phyloP scores from a whole-genome alignment of 2,797 vertebrate species.

The Toxotes lorentzi region DNA sequence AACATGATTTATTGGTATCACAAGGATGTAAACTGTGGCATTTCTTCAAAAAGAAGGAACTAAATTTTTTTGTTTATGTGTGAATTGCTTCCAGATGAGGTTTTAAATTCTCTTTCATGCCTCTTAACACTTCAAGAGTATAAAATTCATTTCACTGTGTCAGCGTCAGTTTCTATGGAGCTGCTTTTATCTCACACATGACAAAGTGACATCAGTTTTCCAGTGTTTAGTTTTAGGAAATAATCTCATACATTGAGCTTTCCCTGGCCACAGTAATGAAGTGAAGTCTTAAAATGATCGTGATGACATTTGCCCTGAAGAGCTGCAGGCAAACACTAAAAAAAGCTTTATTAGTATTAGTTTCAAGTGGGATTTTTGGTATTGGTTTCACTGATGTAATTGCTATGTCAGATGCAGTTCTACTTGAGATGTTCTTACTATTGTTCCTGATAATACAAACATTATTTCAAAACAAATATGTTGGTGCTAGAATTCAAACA shows the following conservation, averaged over 20 bases:
- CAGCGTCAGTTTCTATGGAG: background rate
- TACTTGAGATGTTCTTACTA: background rate
- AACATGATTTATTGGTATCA: background rate
- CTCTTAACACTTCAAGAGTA: background rate
- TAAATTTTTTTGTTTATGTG: background rate
- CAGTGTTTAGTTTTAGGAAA: slow-evolving; percentile 10
- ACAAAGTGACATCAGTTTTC: background rate
- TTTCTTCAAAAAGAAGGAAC: background rate
- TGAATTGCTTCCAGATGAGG: background rate
- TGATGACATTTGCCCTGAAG: background rate
- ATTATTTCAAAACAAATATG: slow-evolving; percentile 27
- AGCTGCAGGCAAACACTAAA: slow-evolving; percentile 3
- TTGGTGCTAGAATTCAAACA: slow-evolving; percentile 31
- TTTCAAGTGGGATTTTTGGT: background rate
- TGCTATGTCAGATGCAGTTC: background rate
- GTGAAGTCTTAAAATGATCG: background rate
- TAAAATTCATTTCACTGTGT: background rate
- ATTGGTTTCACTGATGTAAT: background rate
- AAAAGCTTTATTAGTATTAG: background rate
- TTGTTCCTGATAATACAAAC: slow-evolving; percentile 21
- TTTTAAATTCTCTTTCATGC: background rate
- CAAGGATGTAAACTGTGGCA: background rate
- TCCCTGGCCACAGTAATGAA: background rate
- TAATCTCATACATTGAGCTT: background rate
- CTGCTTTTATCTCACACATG: background rate